phyloP scores from a whole-genome alignment of 2,888 invertebrate species.

The Hecatera dysodea region DNA sequence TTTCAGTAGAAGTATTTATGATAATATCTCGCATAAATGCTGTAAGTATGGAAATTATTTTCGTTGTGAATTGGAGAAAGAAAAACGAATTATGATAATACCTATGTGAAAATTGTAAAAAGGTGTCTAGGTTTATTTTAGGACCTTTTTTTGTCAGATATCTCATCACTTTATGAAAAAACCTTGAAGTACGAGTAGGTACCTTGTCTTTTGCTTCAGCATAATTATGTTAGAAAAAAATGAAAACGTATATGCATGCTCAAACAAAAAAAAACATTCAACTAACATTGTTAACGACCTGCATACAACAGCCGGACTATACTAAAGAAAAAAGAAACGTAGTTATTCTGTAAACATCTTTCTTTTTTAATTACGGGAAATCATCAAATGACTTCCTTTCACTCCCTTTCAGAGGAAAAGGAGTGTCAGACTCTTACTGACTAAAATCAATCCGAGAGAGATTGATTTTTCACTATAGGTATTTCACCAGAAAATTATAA shows the following conservation, averaged over 20 bases:
- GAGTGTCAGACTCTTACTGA: too few species aligned
- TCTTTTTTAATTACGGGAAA: too few species aligned
- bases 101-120: background rate
- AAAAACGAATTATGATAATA: conserved; percentile 8
- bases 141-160: background rate
- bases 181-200: background rate
- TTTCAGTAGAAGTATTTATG: conserved; percentile 48
- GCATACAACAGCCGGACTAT: background rate
- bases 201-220: background rate
- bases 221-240: background rate
- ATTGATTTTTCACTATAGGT: too few species aligned
- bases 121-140: too few species aligned
- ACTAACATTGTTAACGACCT: conserved; percentile 1
- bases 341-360: too few species aligned
- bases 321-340: too few species aligned
- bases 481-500: too few species aligned
- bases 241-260: background rate
- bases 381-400: too few species aligned
- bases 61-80: background rate
- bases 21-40: conserved; percentile 11
- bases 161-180: background rate
- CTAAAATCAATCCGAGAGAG: too few species aligned
- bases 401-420: too few species aligned
- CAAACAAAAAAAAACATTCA: conserved; percentile 1
- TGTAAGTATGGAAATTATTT: background rate